Conservation (phyloP, 1,140 invertebrate genomes). For the Diabrotica undecimpunctata region DNA sequence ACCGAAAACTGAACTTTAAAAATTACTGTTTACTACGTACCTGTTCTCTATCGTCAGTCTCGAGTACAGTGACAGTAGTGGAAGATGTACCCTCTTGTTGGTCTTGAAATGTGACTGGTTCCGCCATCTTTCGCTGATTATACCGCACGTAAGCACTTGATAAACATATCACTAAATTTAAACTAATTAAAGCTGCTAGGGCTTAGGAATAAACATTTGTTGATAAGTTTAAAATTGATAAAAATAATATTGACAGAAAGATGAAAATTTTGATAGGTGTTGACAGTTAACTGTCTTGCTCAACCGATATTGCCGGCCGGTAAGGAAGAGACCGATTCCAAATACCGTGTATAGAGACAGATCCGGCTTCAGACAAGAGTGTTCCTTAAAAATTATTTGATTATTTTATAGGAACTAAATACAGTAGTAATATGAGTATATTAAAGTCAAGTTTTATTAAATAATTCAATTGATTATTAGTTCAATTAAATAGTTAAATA, state of each 20-base stretch:
- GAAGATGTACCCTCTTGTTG: conserved; percentile 35
- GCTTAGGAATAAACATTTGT: not conserved
- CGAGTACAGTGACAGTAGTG: conserved; percentile 37
- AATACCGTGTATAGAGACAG: no score
- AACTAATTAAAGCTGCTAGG: not conserved
- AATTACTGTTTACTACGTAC: conserved; percentile 28
- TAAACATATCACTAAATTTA: conserved; percentile 7
- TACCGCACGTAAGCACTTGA: conserved; percentile 11
- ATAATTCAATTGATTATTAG: no score
- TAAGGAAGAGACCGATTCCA: no score
- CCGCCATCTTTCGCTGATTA: conserved; percentile 33
- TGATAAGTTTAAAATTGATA: not conserved
- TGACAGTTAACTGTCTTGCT: no score
- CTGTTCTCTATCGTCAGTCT: conserved; percentile 33
- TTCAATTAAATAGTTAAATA: no score
- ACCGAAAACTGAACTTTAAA: conserved; percentile 1
- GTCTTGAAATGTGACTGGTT: conserved; percentile 35
- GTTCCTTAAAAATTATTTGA: no score
- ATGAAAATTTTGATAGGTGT: not conserved
- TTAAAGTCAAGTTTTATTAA: no score
- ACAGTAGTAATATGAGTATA: no score
- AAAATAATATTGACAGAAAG: not conserved
- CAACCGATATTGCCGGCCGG: no score
- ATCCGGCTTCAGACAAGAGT: no score
- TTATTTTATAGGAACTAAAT: no score